These are phyloP conservation scores for Oxyscelio sp. DNA, from an alignment of 2,888 invertebrate genomes.

Conservation along the genomic window DNA sequence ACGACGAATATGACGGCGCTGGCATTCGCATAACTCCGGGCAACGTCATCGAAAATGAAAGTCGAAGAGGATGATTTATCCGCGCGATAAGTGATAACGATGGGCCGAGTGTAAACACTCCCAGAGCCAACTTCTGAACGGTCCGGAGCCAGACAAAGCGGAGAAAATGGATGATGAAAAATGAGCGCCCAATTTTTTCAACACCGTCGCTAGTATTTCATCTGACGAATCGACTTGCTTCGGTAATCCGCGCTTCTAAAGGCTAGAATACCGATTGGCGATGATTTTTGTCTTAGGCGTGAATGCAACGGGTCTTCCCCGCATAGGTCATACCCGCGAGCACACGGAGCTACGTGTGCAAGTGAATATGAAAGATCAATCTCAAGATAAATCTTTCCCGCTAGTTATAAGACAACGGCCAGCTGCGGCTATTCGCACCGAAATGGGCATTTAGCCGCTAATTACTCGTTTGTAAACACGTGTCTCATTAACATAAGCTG, in stretches of 20 bases:
- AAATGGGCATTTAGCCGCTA: background rate
- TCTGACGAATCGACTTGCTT: background rate
- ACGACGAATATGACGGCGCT: conserved; percentile 28
- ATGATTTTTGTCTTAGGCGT: conserved; percentile 1
- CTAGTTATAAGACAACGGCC: background rate
- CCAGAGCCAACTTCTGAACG: background rate
- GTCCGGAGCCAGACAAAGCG: conserved; percentile 5
- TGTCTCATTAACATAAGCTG: background rate
- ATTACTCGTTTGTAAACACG: background rate
- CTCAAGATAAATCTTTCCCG: conserved; percentile 8
- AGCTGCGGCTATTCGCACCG: background rate
- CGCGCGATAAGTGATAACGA: conserved; percentile 48
- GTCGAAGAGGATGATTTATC: conserved; percentile 53
- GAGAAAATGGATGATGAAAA: conserved; percentile 23
- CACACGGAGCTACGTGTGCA: background rate
- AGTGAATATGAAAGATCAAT: conserved; percentile 23
- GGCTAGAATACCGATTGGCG: background rate
- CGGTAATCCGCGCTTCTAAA: background rate
- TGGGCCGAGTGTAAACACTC: conserved; percentile 32
- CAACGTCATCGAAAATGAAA: conserved; percentile 70
- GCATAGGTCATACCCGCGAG: conserved; percentile 2
- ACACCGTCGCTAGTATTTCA: background rate
- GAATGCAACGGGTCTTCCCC: background rate
- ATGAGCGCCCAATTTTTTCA: conserved; percentile 7
- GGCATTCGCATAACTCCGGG: conserved; percentile 62